Evolutionary conservation across 1,140 invertebrate species (phyloP), one percentile per base, ranked within the genome.

Genomic region (Calephelis nemesis): DNA sequence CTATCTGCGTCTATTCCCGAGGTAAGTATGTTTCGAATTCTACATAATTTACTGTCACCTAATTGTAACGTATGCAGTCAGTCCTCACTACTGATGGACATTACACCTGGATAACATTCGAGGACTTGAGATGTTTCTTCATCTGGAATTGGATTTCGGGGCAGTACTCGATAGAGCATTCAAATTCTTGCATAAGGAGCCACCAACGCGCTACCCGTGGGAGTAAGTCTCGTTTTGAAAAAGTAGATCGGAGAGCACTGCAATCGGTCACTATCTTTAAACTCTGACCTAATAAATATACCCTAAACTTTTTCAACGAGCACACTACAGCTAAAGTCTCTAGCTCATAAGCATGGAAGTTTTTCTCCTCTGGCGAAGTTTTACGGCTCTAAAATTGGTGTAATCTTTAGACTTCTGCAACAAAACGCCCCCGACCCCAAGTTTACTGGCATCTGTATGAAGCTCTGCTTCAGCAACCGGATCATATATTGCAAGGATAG

Each of bases 161-260:
- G n/a, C 84, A 73, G 70, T 88, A 84, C 8, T 81, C 69, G 7
- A 76, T 50, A 3, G n/a, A 47, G 68, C 81, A 85, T 30, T 82
- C 8, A 67, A 70, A 87, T 39, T 85, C 82, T 42, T 80, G 77
- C n/a, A 86, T 10, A 7, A 71, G 50, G 11, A 90, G 65, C 73
- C 76, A 82, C 88, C 88, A 92, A 0, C 81, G 63, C 0, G 80
- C 83, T 42, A 87, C 72, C n/a, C 82, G 49, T 7, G 83, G 79
- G 39, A 78, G 67, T 7, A 83, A 47, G 64, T 86, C 83, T 30
- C 75, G 47, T 74, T 85, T 90, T n/a, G 60, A 69, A 68, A 78
- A 75, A 0, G 82, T 81, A 7, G 58, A 54, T 50, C 73, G 81
- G 0, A 90, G 65, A 0, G 80, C 83, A 40, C 77, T 79, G 52